phyloP scores from a whole-genome alignment of 2,113 vertebrate genomes.

The Alouatta palliata region DNA sequence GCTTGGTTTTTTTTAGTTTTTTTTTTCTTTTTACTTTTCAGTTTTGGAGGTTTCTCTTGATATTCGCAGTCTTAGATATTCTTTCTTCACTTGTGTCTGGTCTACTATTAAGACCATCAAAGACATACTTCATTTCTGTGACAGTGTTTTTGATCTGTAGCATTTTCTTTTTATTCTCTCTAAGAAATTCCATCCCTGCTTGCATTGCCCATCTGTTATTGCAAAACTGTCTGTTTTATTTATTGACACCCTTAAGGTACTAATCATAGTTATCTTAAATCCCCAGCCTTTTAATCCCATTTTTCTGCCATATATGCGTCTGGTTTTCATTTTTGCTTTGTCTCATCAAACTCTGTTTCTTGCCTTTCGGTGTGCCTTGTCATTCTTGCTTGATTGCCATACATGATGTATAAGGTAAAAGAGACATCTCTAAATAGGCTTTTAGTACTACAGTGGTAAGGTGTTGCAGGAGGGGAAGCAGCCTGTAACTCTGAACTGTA shows the following conservation, averaged over 20 bases:
- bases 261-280: neutral
- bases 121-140: neutral
- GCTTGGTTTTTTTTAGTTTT: neutral
- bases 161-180: neutral
- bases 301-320: neutral
- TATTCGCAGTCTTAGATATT: neutral
- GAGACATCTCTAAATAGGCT: neutral
- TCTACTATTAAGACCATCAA: neutral
- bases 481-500: no score
- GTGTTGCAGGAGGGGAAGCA: neutral
- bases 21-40: neutral
- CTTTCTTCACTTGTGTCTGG: neutral
- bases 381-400: neutral
- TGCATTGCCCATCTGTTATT: neutral
- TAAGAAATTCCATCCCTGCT: neutral
- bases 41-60: neutral
- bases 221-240: neutral
- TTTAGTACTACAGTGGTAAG: neutral
- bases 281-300: neutral
- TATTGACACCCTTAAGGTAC: neutral
- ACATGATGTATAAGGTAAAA: neutral
- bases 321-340: neutral
- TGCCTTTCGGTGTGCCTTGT: neutral
- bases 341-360: neutral
- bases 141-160: neutral